Percentiles rank a stretch among this genome's conserved stretches.
Conservation (phyloP, 2,797 vertebrate species). For the Acipenser ruthenus region DNA sequence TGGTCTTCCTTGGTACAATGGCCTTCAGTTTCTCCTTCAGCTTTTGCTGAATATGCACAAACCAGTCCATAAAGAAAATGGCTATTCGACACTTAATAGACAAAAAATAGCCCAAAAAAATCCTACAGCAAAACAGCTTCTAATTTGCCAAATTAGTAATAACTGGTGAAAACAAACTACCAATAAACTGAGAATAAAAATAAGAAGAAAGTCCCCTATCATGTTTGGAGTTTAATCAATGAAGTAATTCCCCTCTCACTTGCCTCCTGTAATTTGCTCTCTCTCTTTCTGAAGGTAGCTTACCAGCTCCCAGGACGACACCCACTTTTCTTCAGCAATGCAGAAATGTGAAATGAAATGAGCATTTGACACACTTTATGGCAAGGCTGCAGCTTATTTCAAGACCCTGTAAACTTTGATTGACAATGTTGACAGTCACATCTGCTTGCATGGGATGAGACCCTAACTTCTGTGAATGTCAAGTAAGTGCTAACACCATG, state of each 20-base stretch:
- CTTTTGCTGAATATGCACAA: conserved; percentile 11
- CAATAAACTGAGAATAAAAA: not conserved
- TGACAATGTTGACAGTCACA: not conserved
- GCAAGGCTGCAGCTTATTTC: conserved; percentile 1
- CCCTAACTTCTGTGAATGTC: not conserved
- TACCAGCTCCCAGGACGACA: conserved; percentile 15
- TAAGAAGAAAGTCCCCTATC: conserved; percentile 8
- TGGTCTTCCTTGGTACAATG: conserved; percentile 10
- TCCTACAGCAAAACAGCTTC: not conserved
- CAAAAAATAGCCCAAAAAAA: not conserved
- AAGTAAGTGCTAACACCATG: not conserved
- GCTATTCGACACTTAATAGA: conserved; percentile 1
- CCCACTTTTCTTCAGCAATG: conserved; percentile 7
- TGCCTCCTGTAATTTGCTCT: not conserved
- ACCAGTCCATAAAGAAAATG: conserved; percentile 5
- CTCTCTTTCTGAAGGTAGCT: conserved; percentile 6
- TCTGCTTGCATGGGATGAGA: not conserved
- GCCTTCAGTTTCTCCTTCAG: conserved; percentile 10
- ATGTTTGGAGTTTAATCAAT: conserved; percentile 22
- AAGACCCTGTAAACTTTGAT: conserved; percentile 4
- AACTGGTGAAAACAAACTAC: conserved; percentile 17
- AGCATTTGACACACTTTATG: conserved; percentile 1
- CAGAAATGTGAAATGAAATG: not conserved
- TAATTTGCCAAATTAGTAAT: conserved; percentile 4
- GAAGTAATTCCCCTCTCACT: conserved; percentile 31